These are phyloP conservation scores for Buathra laborator DNA, from an alignment of 2,888 invertebrate species.

Conservation along the genomic window DNA sequence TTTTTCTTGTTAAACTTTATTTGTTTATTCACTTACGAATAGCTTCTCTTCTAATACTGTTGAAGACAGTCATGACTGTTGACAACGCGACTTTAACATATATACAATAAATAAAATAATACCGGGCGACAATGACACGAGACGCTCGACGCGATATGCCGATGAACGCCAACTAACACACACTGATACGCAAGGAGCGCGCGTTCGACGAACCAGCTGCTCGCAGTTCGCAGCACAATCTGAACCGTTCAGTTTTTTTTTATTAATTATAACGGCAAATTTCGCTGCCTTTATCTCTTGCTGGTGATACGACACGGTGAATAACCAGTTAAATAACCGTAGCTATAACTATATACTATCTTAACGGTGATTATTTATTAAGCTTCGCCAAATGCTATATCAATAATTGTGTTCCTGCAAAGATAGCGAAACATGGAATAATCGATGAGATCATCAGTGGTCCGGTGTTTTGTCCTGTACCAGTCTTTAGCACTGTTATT, in stretches of 20 bases:
- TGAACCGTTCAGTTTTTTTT: neutral
- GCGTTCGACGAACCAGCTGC: neutral
- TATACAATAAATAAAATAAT: conserved; percentile 28
- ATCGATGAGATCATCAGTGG: no score
- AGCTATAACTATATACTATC: no score
- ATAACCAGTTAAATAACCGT: no score
- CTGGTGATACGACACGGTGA: no score
- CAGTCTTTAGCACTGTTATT: no score
- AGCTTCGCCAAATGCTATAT: no score
- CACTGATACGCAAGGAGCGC: neutral
- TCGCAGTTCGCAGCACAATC: neutral
- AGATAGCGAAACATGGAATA: no score
- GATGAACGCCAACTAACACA: neutral
- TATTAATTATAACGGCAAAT: neutral
- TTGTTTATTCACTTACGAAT: conserved; percentile 73
- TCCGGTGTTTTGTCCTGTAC: no score
- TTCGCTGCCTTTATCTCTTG: no score
- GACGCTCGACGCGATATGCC: neutral
- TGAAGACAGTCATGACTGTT: conserved; percentile 75
- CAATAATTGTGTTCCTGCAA: no score
- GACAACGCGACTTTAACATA: neutral
- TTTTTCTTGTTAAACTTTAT: neutral
- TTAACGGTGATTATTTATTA: no score
- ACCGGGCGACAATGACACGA: conserved; percentile 14
- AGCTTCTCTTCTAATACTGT: conserved; percentile 73